Conservation (phyloP, 2,113 vertebrate species). For the Beaufortia kweichowensis region DNA sequence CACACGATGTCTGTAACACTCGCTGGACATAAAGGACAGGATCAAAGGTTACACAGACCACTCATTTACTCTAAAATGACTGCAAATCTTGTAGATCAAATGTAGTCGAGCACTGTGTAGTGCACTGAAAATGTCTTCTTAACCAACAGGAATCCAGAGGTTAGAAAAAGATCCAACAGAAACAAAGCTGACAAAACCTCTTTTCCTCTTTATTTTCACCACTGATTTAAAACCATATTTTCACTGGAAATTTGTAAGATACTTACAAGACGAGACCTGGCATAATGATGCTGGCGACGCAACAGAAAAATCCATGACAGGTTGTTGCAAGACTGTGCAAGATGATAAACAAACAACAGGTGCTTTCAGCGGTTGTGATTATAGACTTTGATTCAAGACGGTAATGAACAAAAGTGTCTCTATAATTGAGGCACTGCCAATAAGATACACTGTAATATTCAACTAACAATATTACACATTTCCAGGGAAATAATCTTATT, state of each 20-base stretch:
- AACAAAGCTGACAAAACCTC: too few relatives aligned
- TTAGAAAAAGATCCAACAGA: too few relatives aligned
- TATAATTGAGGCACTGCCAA: background rate
- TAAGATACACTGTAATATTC: background rate
- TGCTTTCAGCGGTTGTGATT: background rate
- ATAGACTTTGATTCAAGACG: background rate
- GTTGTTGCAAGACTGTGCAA: background rate
- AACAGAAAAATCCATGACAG: background rate
- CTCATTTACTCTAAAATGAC: too few relatives aligned
- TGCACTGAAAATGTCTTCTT: too few relatives aligned
- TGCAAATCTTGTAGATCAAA: too few relatives aligned
- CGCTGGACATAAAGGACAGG: background rate
- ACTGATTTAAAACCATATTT: too few relatives aligned
- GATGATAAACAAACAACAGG: conserved; percentile 1
- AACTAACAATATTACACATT: conserved; percentile 15
- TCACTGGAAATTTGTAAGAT: too few relatives aligned
- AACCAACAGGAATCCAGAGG: too few relatives aligned
- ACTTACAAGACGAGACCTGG: too few relatives aligned
- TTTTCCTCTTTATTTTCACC: background rate
- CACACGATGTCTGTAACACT: background rate
- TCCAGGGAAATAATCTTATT: conserved; percentile 21
- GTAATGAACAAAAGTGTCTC: background rate
- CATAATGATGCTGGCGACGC: background rate
- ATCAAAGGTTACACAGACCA: background rate
- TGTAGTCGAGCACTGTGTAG: too few relatives aligned